A percentile compares a stretch with the other conserved stretches of the same genome.
These are phyloP conservation scores for Sebastes baramenuke DNA, from an alignment of 2,797 vertebrate species.

Conservation along the genomic window DNA sequence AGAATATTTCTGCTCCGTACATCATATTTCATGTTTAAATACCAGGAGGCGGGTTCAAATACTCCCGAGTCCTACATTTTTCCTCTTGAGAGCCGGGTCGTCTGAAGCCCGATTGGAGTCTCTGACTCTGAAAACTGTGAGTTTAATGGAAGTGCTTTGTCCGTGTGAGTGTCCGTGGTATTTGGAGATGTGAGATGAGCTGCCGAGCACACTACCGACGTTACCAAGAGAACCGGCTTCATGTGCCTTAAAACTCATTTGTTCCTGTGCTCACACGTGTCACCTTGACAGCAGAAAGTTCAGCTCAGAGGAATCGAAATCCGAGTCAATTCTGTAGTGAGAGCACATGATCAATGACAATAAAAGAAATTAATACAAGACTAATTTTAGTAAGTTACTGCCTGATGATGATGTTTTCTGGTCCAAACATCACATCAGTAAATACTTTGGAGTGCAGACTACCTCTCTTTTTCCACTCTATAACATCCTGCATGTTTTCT, in stretches of 20 bases:
- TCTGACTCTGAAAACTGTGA: background rate
- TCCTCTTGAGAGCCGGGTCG: background rate
- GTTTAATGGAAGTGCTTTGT: constrained; percentile 12
- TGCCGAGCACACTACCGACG: background rate
- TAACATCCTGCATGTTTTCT: background rate
- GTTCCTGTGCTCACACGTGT: background rate
- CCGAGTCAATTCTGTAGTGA: background rate
- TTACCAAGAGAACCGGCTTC: background rate
- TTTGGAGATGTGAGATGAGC: constrained; percentile 16
- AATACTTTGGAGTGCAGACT: too few species aligned
- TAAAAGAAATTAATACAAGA: background rate
- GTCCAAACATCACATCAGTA: background rate
- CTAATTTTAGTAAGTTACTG: background rate
- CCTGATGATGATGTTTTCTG: too few species aligned
- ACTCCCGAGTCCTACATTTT: background rate
- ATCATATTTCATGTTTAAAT: constrained; percentile 20
- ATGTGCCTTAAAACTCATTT: background rate
- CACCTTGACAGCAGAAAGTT: background rate
- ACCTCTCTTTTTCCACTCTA: too few species aligned
- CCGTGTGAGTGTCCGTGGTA: background rate
- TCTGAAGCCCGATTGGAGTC: background rate
- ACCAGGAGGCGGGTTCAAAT: constrained; percentile 23
- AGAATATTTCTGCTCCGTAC: background rate
- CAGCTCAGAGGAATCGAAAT: background rate
- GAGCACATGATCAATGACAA: background rate